Conservation (phyloP, 2,113 vertebrate genomes). For the Cottus gobio region DNA sequence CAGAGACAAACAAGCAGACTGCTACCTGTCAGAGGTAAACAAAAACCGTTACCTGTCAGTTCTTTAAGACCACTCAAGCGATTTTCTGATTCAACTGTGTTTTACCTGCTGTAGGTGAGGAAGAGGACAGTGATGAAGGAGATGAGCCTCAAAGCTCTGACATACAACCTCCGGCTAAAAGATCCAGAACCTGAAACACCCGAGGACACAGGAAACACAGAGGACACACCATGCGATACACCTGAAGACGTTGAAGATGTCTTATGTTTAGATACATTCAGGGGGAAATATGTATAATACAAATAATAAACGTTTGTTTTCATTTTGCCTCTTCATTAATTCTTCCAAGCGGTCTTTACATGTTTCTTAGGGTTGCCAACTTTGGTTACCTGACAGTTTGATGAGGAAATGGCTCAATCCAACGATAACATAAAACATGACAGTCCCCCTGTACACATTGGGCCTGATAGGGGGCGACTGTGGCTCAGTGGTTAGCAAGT, state of each 20-base stretch:
- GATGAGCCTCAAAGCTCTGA: conserved; percentile 46
- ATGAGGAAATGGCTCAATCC: background rate
- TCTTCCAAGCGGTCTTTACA: background rate
- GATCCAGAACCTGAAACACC: conserved; percentile 51
- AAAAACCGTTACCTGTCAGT: background rate
- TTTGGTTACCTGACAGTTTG: background rate
- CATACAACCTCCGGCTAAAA: conserved; percentile 72
- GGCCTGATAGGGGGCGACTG: too few species aligned
- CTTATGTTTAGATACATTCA: background rate
- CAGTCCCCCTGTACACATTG: too few species aligned
- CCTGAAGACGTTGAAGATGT: background rate
- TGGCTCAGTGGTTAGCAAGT: too few species aligned
- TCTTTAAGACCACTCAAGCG: background rate
- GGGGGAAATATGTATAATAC: background rate
- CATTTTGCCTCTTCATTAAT: background rate
- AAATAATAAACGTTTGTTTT: background rate
- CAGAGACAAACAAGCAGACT: too few species aligned
- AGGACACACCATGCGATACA: too few species aligned
- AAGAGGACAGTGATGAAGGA: conserved; percentile 62
- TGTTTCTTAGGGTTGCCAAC: background rate
- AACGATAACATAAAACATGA: too few species aligned
- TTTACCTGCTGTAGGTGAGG: conserved; percentile 60
- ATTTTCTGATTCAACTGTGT: background rate
- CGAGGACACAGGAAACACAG: background rate
- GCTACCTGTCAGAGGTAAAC: background rate